Base-by-base conservation (phyloP, 2,797 vertebrate species). In the Manis pentadactyla region DNA sequence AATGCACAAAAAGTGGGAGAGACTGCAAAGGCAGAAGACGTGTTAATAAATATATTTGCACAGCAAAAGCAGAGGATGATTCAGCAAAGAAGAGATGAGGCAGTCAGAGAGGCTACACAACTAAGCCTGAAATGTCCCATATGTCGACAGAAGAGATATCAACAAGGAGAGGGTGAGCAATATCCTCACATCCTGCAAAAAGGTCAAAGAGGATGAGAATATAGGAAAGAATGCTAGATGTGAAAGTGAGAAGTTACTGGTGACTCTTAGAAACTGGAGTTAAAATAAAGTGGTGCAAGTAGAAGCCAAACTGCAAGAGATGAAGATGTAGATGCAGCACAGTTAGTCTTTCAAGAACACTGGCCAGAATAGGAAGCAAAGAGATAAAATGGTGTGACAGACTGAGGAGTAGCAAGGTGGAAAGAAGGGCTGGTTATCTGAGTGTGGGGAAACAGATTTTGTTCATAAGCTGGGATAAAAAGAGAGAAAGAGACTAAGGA, bases 171-270 rank as follows among this genome's bases (percentile, higher is more conserved):
- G 2, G 42, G 51, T 29, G n/a, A 46, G 57, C 21, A 57, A 75
- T 53, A 64, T 9, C 19, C 34, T 64, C 42, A n/a, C 92, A 49
- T 84, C 59, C 13, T 90, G 49, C 21, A 66, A 57, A 87, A 94
- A 81, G 53, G 49, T n/a, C 74, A 93, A 37, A 92, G 61, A 75
- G 46, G n/a, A 66, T 29, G 29, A 75, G 17, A 75, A 9, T 23
- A 75, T 59, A 86, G 71, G 66, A 94, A 71, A 95, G 34, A 86
- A 12, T 10, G 17, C 15, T 5, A n/a, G 39, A 57, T 31, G 27
- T 46, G 79, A 93, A 94, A 75, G 53, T 15, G 77, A 92, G 84
- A 96, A 61, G 71, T 81, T 68, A 63, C 37, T 9, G 13, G 66
- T 74, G 42, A 77, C 71, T 69, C 75, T 25, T 55, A 49, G 57